Evolutionary conservation across 2,888 invertebrate species (phyloP).

Genomic region (Aquatica leii): DNA sequence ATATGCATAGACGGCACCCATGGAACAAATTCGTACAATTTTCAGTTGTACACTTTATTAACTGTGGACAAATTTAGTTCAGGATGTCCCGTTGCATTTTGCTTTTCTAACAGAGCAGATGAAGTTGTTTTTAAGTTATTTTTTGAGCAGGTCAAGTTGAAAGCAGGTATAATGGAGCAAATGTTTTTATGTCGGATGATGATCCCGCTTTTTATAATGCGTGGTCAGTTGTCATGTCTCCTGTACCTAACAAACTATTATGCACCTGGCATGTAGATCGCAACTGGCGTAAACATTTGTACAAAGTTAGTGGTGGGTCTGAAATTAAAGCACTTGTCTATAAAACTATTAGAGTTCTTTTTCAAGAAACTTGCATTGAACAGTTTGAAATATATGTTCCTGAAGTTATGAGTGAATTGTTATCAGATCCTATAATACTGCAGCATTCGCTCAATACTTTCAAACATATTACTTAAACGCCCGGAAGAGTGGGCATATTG

Average conservation of each 20-base stretch:
- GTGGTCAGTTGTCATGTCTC: neutral
- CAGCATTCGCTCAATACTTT: too few species aligned
- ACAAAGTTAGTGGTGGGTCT: too few species aligned
- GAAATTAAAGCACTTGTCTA: neutral
- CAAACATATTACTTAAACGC: neutral
- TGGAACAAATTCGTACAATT: too few species aligned
- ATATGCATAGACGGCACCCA: neutral
- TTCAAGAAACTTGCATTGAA: neutral
- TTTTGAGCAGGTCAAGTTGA: too few species aligned
- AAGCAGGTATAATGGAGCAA: too few species aligned
- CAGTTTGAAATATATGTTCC: neutral
- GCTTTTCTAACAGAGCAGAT: neutral
- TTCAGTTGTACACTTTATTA: too few species aligned
- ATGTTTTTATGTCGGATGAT: neutral
- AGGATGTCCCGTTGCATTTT: neutral
- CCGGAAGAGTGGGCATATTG: neutral
- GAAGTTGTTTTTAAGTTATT: neutral
- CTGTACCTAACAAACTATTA: too few species aligned
- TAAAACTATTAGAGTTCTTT: neutral
- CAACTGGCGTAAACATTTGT: too few species aligned
- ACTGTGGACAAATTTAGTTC: neutral
- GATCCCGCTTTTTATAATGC: neutral
- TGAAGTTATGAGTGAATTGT: neutral
- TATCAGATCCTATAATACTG: neutral
- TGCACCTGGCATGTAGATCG: too few species aligned